phyloP scores from a whole-genome alignment of 2,888 invertebrate species.

The Urechis unicinctus region DNA sequence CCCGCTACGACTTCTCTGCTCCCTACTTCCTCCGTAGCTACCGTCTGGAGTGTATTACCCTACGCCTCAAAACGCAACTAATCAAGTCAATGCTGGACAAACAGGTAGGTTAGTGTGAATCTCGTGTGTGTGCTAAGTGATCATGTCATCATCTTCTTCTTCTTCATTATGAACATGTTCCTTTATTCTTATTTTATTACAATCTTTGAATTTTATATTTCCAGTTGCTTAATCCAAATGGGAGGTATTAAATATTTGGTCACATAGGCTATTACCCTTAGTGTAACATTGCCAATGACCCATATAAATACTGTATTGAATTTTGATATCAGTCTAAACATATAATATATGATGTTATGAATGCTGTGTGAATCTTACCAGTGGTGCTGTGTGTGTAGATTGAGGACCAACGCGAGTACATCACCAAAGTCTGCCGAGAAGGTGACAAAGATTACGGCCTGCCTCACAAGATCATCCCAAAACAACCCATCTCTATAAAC shows the following conservation, averaged over 20 bases:
- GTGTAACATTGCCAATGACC: no score
- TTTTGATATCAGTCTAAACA: no score
- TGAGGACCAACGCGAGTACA: slow-evolving; percentile 42
- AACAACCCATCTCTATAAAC: slow-evolving; percentile 44
- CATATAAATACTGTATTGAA: no score
- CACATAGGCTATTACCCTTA: no score
- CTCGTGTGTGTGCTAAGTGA: not conserved
- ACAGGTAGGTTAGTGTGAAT: slow-evolving; percentile 42
- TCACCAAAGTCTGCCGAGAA: slow-evolving; percentile 37
- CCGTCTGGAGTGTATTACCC: slow-evolving; percentile 40
- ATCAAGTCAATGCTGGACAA: slow-evolving; percentile 43
- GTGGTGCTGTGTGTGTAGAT: no score
- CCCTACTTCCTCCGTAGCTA: slow-evolving; percentile 44
- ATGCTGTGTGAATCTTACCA: no score
- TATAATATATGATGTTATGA: no score
- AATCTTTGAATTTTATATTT: not conserved
- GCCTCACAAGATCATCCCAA: slow-evolving; percentile 37
- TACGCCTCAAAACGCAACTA: slow-evolving; percentile 35
- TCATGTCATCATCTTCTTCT: not conserved
- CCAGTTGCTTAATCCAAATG: no score
- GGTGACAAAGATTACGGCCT: slow-evolving; percentile 34
- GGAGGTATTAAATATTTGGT: no score
- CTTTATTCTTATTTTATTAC: not conserved
- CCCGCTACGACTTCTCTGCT: slow-evolving; percentile 39
- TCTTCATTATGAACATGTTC: not conserved